Percentiles rank a stretch among this genome's conserved stretches.
Evolutionary conservation across 2,797 vertebrate species (phyloP).

Genomic region (Cyclopterus lumpus): DNA sequence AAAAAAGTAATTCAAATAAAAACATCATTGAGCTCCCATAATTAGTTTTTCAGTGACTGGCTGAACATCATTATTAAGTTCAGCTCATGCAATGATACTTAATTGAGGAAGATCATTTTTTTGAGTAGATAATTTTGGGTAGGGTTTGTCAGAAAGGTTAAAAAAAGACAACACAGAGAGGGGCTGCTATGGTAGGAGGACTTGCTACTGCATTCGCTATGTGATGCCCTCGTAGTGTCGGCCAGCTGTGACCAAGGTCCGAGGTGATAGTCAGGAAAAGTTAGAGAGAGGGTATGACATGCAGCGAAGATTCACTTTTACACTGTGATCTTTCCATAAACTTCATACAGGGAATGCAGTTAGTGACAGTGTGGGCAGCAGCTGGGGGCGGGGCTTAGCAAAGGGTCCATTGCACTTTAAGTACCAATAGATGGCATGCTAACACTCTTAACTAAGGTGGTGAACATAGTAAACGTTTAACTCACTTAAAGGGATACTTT

Average conservation of each 20-base stretch:
- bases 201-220: background rate
- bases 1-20: conserved; percentile 73
- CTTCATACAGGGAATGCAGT: too few relatives aligned
- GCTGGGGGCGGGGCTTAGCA: too few relatives aligned
- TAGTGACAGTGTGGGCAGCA: too few relatives aligned
- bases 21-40: conserved; percentile 61
- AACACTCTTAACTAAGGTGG: background rate
- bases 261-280: too few relatives aligned
- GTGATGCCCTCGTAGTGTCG: too few relatives aligned
- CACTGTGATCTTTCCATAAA: too few relatives aligned
- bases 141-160: conserved; percentile 25
- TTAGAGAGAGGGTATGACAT: too few relatives aligned
- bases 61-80: conserved; percentile 47
- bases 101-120: conserved; percentile 44
- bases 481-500: background rate
- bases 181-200: background rate
- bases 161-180: conserved; percentile 24
- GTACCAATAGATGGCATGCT: background rate
- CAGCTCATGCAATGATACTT: conserved; percentile 36
- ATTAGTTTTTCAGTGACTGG: conserved; percentile 61
- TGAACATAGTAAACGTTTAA: background rate
- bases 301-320: too few relatives aligned
- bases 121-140: conserved; percentile 44
- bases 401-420: background rate
- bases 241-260: too few relatives aligned